Conservation (phyloP, 2,797 vertebrate species). For the Cygnus olor region DNA sequence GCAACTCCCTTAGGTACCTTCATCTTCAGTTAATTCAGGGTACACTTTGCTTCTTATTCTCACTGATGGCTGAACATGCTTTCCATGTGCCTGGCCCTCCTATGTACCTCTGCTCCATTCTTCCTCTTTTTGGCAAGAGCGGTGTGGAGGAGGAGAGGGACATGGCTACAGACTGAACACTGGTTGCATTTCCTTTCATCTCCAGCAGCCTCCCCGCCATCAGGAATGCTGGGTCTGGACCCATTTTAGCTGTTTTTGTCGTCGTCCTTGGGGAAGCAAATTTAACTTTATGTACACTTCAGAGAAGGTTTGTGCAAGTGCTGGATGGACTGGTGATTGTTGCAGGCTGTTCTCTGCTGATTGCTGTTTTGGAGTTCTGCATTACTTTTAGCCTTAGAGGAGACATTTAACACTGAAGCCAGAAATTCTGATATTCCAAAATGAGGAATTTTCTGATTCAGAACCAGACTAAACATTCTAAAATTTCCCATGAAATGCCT, state of each 20-base stretch:
- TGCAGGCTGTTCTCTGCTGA: constrained; percentile 5
- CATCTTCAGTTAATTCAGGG: not conserved
- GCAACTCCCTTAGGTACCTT: not conserved
- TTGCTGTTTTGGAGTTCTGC: not conserved
- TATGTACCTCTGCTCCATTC: not conserved
- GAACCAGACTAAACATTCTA: not conserved
- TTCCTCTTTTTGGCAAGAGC: not conserved
- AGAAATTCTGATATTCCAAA: not conserved
- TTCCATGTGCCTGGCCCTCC: not conserved
- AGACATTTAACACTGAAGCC: not conserved
- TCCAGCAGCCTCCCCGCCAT: not conserved
- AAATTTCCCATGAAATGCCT: not conserved
- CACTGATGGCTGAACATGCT: not conserved
- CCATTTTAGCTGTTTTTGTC: not conserved
- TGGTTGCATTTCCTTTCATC: not conserved
- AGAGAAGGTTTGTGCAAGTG: not conserved
- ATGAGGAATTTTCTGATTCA: not conserved
- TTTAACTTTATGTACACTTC: not conserved
- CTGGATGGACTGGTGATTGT: not conserved
- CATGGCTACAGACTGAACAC: not conserved
- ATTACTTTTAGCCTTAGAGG: not conserved
- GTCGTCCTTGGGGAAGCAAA: not conserved
- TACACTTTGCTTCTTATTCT: not conserved
- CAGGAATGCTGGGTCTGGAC: not conserved
- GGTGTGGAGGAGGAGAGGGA: not conserved